These are phyloP conservation scores for Barnardius zonarius DNA, from an alignment of 2,113 vertebrate species.

Conservation along the genomic window DNA sequence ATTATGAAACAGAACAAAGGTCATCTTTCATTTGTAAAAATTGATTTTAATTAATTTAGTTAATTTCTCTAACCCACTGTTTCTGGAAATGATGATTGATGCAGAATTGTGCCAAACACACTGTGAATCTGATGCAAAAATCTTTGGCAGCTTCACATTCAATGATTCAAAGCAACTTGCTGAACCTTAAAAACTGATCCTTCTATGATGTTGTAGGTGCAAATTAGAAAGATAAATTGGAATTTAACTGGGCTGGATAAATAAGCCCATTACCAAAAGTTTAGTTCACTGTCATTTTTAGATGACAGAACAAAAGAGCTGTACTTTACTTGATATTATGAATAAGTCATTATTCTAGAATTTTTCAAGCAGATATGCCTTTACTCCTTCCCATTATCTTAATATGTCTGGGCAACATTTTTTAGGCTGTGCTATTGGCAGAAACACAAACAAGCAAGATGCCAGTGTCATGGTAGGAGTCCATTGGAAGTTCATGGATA, in stretches of 20 bases:
- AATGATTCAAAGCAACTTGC: not conserved
- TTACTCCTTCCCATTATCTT: not conserved
- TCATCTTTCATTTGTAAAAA: not conserved
- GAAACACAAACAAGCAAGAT: not conserved
- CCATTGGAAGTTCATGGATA: not conserved
- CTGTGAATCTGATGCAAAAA: not conserved
- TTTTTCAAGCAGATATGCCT: not conserved
- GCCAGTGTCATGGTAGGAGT: not conserved
- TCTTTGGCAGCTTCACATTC: not conserved
- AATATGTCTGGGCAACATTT: not conserved
- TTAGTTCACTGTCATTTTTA: constrained; percentile 30
- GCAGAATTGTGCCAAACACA: constrained; percentile 8
- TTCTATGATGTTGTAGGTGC: not conserved
- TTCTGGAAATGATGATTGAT: constrained; percentile 1
- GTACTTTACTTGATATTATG: not conserved
- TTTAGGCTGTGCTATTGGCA: not conserved
- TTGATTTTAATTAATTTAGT: not conserved
- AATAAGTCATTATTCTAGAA: constrained; percentile 1
- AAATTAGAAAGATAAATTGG: constrained; percentile 40
- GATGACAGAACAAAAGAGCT: constrained; percentile 46
- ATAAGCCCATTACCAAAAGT: constrained; percentile 15
- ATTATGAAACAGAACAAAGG: not conserved
- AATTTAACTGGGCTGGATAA: constrained; percentile 23
- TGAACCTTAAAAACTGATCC: not conserved
- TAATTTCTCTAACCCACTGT: not conserved